Percentiles rank a stretch among this genome's conserved stretches.
phyloP scores from a whole-genome alignment of 2,888 invertebrate genomes.

The Nebria brevicollis region DNA sequence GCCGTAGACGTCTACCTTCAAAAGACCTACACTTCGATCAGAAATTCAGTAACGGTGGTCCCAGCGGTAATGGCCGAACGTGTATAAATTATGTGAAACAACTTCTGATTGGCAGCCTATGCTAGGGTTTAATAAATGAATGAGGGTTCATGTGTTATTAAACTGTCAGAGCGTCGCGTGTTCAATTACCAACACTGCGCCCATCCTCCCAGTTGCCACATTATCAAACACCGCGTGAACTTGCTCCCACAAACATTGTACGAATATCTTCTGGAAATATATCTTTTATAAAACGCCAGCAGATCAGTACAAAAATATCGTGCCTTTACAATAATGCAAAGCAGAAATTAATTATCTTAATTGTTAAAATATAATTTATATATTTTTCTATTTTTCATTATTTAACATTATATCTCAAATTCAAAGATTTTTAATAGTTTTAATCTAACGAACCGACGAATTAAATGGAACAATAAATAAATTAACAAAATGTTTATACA shows the following conservation, averaged over 20 bases:
- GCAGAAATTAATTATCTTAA: no score
- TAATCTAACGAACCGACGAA: no score
- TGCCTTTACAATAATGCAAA: neutral
- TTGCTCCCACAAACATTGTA: neutral
- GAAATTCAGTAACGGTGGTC: slow-evolving; percentile 4
- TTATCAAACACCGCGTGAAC: neutral
- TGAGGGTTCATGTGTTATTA: slow-evolving; percentile 35
- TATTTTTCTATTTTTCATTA: no score
- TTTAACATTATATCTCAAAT: no score
- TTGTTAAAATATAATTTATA: no score
- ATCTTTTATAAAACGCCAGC: neutral
- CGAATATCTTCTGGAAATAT: neutral
- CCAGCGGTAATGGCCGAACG: slow-evolving; percentile 17
- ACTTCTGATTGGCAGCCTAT: slow-evolving; percentile 18
- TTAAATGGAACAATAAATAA: no score
- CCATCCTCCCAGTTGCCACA: slow-evolving; percentile 7
- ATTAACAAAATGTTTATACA: no score
- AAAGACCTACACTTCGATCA: neutral
- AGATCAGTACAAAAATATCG: neutral
- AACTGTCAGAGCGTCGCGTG: slow-evolving; percentile 27
- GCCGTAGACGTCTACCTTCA: neutral
- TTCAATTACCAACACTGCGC: slow-evolving; percentile 14
- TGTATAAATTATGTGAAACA: slow-evolving; percentile 29
- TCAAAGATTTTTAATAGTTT: no score
- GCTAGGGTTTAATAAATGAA: slow-evolving; percentile 21